These are phyloP conservation scores for Montipora cactus DNA, from an alignment of 64 coral and sea anemone species.

Conservation along the genomic window DNA sequence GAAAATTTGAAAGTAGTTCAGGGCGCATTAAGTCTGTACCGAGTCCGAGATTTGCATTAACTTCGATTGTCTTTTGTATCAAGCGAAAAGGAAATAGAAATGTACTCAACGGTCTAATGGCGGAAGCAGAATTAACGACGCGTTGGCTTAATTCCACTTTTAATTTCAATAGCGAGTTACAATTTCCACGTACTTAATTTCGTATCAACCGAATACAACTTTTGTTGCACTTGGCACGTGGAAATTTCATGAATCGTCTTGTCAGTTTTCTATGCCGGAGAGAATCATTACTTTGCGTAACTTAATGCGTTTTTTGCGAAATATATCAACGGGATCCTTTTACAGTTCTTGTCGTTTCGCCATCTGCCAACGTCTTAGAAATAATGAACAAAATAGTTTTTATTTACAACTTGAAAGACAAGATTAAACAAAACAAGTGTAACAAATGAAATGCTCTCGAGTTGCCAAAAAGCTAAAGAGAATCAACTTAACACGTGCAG, in stretches of 20 bases:
- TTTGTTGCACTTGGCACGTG: not conserved
- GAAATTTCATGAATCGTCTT: not conserved
- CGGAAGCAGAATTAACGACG: too few species aligned
- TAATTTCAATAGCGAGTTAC: too few species aligned
- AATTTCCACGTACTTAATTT: too few species aligned
- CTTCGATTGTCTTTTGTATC: too few species aligned
- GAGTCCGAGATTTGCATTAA: too few species aligned
- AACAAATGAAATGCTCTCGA: conserved; percentile 36
- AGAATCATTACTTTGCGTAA: too few species aligned
- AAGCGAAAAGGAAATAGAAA: too few species aligned
- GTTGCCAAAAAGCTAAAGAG: not conserved
- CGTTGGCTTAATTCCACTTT: too few species aligned
- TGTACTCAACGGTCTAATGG: too few species aligned
- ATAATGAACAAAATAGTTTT: conserved; percentile 30
- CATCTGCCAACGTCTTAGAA: conserved; percentile 36
- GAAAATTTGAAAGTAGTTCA: too few species aligned
- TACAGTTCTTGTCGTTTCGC: not conserved
- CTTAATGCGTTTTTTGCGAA: not conserved
- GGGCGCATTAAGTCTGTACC: too few species aligned
- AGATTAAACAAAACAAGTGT: not conserved
- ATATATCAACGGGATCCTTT: not conserved
- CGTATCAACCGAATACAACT: not conserved
- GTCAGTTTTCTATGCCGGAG: not conserved
- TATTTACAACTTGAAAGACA: conserved; percentile 33
- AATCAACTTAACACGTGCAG: conserved; percentile 22